Evolutionary conservation across 1,140 invertebrate genomes (phyloP), one percentile per base, ranked within the genome.

Genomic region (Branchinecta lynchi): DNA sequence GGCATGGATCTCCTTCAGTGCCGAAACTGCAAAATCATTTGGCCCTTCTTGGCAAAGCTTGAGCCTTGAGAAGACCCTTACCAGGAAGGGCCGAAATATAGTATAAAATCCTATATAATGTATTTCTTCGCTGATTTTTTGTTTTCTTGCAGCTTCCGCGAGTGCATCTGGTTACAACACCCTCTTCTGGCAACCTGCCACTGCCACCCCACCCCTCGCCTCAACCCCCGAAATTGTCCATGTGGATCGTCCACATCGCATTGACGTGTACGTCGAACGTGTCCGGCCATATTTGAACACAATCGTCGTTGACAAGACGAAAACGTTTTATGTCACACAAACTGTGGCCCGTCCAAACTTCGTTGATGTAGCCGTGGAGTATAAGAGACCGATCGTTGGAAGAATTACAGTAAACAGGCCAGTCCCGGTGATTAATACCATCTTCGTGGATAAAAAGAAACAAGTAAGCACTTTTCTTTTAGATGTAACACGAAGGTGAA

Each of bases 371-470:
- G 51, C 12, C 6, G 17, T 60, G 12, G 51, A 60, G 6, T 60
- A 60, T 20, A 60, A 60, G 17, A 12, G 51, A 15, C 51, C 51
- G 17, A 20, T 60, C 6, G 51, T 60, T 60, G 51, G 51, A 12
- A 60, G 6, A 20, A 20, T 60, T 6, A 60, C 51, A 60, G 17
- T 60, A 3, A 60, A 60, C 51, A 60, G 51, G 17, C 51, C 51
- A 3, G 51, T 60, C 12, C 51, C 51, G 17, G 17, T 60, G 12
- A 60, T 60, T 60, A 60, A 60, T 20, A 60, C 51, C 51, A 60
- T 60, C 51, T 60, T 60, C 17, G 51, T 60, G 12, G 51, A 60
- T 60, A 60, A 60, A 20, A 60, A 60, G 51, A 60, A 60, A 60
- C 51, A 60, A 20, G 51, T 60, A 60, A 60, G 17, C 32, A 32